Evolutionary conservation across 2,888 invertebrate genomes (phyloP).

Genomic region (Synanthedon myopaeformis): DNA sequence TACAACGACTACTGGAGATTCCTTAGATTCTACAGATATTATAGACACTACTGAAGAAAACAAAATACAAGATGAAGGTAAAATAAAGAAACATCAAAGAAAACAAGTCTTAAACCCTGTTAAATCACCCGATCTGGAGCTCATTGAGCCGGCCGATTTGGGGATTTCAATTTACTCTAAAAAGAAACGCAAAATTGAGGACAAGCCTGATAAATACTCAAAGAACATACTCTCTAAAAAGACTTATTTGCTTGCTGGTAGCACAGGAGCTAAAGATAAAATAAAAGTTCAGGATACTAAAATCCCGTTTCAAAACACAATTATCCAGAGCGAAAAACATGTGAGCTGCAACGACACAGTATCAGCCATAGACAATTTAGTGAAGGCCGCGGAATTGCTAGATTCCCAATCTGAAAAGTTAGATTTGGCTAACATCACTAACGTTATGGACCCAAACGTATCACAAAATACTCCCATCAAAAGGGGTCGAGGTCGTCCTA

Average conservation of each 20-base stretch:
- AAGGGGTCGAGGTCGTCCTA: slow-evolving; percentile 56
- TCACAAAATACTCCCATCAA: slow-evolving; percentile 42
- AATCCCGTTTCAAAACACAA: slow-evolving; percentile 20
- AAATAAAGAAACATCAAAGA: slow-evolving; percentile 57
- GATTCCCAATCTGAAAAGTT: slow-evolving; percentile 47
- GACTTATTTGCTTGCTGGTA: slow-evolving; percentile 46
- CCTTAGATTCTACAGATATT: slow-evolving; percentile 36
- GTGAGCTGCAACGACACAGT: slow-evolving; percentile 31
- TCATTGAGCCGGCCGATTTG: slow-evolving; percentile 52
- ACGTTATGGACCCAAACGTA: slow-evolving; percentile 10
- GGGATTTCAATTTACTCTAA: slow-evolving; percentile 45
- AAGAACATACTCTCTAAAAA: slow-evolving; percentile 51
- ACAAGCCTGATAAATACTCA: slow-evolving; percentile 33
- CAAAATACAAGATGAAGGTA: slow-evolving; percentile 37
- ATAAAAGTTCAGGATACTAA: slow-evolving; percentile 16
- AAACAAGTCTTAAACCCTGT: slow-evolving; percentile 64
- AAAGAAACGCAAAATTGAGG: slow-evolving; percentile 50
- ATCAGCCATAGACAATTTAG: slow-evolving; percentile 57
- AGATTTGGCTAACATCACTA: slow-evolving; percentile 10
- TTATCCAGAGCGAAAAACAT: slow-evolving; percentile 21
- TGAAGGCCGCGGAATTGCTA: slow-evolving; percentile 58
- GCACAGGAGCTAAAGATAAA: slow-evolving; percentile 22
- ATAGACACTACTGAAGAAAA: slow-evolving; percentile 30
- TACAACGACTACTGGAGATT: slow-evolving; percentile 30
- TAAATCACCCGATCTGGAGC: slow-evolving; percentile 52